Evolutionary conservation across 2,888 invertebrate species (phyloP).

Genomic region (Eristalis pertinax): DNA sequence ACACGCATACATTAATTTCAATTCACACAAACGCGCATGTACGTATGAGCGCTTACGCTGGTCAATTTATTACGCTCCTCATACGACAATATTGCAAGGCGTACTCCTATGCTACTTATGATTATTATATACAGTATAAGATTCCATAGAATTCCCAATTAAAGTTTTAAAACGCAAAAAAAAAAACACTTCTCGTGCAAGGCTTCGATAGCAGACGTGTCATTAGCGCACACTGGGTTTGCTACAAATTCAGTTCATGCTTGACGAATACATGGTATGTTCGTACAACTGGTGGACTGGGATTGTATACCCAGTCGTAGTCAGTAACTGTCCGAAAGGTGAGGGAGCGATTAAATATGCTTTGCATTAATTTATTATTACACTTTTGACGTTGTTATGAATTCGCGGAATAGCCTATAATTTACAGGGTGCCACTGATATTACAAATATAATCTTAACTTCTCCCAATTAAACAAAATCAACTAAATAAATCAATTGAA

Average conservation of each 20-base stretch:
- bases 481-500: too few relatives aligned
- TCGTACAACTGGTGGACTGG: not conserved
- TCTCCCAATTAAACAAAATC: too few relatives aligned
- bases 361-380: slow-evolving; percentile 51
- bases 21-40: not conserved
- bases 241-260: not conserved
- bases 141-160: slow-evolving; percentile 38
- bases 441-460: not conserved
- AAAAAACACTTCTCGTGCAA: slow-evolving; percentile 1
- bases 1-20: not conserved
- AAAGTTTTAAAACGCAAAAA: slow-evolving; percentile 24
- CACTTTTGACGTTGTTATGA: slow-evolving; percentile 27
- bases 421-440: slow-evolving; percentile 33
- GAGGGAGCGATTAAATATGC: slow-evolving; percentile 53
- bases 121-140: slow-evolving; percentile 13
- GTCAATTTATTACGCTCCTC: slow-evolving; percentile 24
- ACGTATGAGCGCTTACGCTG: not conserved
- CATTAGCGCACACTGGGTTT: slow-evolving; percentile 31
- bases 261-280: not conserved
- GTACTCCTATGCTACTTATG: slow-evolving; percentile 8
- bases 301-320: slow-evolving; percentile 4
- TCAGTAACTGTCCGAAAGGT: slow-evolving; percentile 24
- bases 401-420: slow-evolving; percentile 11
- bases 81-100: slow-evolving; percentile 12
- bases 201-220: slow-evolving; percentile 16